Conservation (phyloP, 2,113 vertebrate genomes). For the Archocentrus centrarchus region DNA sequence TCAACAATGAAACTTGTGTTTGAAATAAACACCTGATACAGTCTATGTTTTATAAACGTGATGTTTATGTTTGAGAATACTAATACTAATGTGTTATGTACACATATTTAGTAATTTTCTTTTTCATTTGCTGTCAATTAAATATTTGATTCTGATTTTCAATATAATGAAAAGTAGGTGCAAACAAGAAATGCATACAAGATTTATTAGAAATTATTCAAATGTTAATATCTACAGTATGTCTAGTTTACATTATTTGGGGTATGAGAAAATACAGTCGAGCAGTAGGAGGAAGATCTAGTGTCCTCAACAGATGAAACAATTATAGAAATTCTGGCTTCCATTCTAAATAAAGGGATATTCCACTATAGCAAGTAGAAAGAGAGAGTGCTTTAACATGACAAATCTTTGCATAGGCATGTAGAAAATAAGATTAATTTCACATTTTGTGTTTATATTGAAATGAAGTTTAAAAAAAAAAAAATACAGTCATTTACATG, state of each 20-base stretch:
- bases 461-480: not conserved
- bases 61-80: not conserved
- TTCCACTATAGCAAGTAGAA: conserved; percentile 4
- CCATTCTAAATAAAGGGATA: conserved; percentile 5
- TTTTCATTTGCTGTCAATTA: not conserved
- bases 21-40: conserved; percentile 44
- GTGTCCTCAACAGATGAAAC: conserved; percentile 12
- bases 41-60: conserved; percentile 21
- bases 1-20: conserved; percentile 10
- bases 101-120: not conserved
- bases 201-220: conserved; percentile 52
- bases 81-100: not conserved
- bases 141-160: conserved; percentile 2
- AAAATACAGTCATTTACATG: conserved; percentile 9
- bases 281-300: conserved; percentile 13
- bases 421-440: not conserved
- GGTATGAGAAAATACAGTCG: conserved; percentile 26
- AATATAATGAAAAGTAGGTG: not conserved
- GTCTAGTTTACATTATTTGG: conserved; percentile 49
- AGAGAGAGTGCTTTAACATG: not conserved
- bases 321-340: conserved; percentile 9
- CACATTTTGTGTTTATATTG: conserved; percentile 4
- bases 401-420: conserved; percentile 59
- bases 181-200: not conserved
- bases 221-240: conserved; percentile 53